Evolutionary conservation across 2,888 invertebrate genomes (phyloP).

Genomic region (Octonoba sinensis): DNA sequence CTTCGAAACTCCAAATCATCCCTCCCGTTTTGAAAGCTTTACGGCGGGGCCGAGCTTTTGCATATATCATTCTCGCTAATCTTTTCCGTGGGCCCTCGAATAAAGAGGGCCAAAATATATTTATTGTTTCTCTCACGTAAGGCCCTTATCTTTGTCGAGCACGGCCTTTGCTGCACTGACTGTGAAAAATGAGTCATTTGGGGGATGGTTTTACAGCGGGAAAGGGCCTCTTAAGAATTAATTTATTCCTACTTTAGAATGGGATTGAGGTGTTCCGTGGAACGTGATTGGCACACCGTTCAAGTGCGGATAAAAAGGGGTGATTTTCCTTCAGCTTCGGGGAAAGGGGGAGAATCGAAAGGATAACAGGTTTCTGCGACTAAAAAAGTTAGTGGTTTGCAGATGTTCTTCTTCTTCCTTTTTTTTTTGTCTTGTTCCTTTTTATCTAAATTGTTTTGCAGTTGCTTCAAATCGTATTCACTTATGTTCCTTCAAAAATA

Average conservation of each 20-base stretch:
- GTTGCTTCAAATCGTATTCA: too few species aligned
- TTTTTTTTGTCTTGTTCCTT: too few species aligned
- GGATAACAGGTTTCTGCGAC: too few species aligned
- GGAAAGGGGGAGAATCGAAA: too few species aligned
- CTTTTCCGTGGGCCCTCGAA: neutral
- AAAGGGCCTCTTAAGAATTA: slow-evolving; percentile 14
- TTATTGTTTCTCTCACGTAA: slow-evolving; percentile 43
- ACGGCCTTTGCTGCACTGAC: slow-evolving; percentile 1
- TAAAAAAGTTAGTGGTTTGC: too few species aligned
- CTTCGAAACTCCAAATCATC: slow-evolving; percentile 60
- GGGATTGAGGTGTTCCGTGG: too few species aligned
- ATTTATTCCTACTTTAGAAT: slow-evolving; percentile 15
- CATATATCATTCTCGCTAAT: slow-evolving; percentile 43
- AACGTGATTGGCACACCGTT: too few species aligned
- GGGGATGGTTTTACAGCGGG: slow-evolving; percentile 7
- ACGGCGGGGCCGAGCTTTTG: slow-evolving; percentile 5
- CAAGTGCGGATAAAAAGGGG: neutral
- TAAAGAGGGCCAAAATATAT: slow-evolving; percentile 16
- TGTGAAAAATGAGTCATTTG: slow-evolving; percentile 15
- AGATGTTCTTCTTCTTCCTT: too few species aligned
- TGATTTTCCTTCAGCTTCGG: neutral
- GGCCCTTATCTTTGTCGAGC: slow-evolving; percentile 35
- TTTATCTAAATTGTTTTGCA: too few species aligned
- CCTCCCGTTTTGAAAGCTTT: slow-evolving; percentile 39
- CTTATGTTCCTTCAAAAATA: too few species aligned